Evolutionary conservation across 2,888 invertebrate genomes (phyloP).

Genomic region (Troglohyphantes excavatus): DNA sequence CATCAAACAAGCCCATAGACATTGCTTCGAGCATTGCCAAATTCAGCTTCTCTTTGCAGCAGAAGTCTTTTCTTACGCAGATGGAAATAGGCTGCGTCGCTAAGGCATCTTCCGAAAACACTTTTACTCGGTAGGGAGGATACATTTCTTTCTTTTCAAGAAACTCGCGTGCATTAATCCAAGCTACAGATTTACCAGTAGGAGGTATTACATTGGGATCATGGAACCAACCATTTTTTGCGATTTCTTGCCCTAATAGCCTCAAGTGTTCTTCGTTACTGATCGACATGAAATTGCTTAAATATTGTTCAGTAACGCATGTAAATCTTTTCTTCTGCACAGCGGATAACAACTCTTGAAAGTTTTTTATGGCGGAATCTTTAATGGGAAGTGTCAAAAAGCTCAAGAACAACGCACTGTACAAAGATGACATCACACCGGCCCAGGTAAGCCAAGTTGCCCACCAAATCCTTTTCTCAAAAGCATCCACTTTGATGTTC

Average conservation of each 20-base stretch:
- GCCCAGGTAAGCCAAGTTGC: background rate
- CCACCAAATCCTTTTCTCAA: background rate
- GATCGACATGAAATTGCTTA: background rate
- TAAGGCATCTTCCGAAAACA: background rate
- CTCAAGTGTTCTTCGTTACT: background rate
- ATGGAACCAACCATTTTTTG: background rate
- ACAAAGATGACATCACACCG: background rate
- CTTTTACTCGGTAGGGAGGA: background rate
- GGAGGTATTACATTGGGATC: background rate
- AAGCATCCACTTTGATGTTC: background rate
- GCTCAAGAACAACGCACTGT: background rate
- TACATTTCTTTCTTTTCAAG: background rate
- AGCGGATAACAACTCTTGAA: background rate
- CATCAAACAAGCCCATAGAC: background rate
- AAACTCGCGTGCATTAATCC: background rate
- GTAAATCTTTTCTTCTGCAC: background rate
- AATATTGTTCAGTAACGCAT: background rate
- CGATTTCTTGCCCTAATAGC: background rate
- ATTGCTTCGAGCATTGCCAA: background rate
- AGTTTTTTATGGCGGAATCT: background rate
- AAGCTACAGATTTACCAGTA: background rate
- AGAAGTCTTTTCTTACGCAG: background rate
- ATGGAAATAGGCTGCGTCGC: background rate
- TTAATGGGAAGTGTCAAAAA: background rate
- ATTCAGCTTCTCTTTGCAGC: conserved; percentile 3